phyloP scores from a whole-genome alignment of 2,113 vertebrate species.

The Bettongia penicillata region DNA sequence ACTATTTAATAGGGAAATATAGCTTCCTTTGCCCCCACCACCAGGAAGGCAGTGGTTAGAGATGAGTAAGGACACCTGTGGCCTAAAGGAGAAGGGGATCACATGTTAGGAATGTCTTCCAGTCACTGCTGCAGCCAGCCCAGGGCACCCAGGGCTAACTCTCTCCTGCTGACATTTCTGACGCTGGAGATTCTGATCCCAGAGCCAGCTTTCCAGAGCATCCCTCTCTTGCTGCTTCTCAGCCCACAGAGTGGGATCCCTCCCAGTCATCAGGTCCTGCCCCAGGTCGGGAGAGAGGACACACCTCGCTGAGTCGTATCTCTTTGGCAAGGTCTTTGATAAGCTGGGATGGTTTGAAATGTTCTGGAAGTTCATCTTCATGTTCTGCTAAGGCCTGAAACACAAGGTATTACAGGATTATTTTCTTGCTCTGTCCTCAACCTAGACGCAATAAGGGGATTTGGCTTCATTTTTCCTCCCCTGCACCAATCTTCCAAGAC shows the following conservation, averaged over 20 bases:
- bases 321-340: constrained; percentile 99
- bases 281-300: constrained; percentile 31
- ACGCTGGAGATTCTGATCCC: neutral
- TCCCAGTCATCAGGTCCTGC: neutral
- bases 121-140: neutral
- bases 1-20: neutral
- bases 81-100: neutral
- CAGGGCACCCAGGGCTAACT: too few relatives aligned
- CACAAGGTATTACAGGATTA: neutral
- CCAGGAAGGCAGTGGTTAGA: neutral
- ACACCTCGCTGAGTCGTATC: constrained; percentile 97
- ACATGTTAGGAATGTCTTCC: neutral
- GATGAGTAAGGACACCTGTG: neutral
- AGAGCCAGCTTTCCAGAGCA: neutral
- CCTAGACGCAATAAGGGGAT: neutral
- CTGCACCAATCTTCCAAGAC: neutral
- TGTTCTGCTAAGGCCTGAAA: constrained; percentile 95
- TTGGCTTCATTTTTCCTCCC: neutral
- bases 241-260: neutral
- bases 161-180: too few relatives aligned
- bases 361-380: constrained; percentile 98
- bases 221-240: too few relatives aligned
- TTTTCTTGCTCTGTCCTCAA: neutral
- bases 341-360: constrained; percentile 98
- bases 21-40: neutral